A percentile compares a stretch with the other conserved stretches of the same genome.
These are phyloP conservation scores for Drosophila punjabiensis DNA, from an alignment of 1,140 invertebrate species.

Conservation along the genomic window DNA sequence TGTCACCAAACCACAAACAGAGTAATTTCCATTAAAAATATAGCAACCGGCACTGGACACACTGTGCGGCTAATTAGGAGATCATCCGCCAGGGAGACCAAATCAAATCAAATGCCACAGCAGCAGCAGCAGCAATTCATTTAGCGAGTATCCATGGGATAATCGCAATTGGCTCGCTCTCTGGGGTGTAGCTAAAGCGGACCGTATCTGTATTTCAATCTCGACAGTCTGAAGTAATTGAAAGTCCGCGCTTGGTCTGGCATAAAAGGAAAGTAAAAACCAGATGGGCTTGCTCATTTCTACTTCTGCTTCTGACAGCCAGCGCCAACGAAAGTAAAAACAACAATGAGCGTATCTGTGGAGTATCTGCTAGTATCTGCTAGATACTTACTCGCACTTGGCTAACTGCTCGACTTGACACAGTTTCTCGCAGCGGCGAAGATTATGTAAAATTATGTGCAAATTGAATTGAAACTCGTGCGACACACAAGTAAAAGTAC, in stretches of 20 bases:
- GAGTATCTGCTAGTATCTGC: constrained; percentile 35
- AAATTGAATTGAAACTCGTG: constrained; percentile 51
- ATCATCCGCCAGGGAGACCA: constrained; percentile 41
- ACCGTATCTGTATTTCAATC: constrained; percentile 50
- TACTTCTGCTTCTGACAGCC: constrained; percentile 38
- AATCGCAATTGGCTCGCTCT: constrained; percentile 30
- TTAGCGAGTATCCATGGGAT: constrained; percentile 21
- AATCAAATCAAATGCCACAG: constrained; percentile 22
- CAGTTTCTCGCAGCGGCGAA: constrained; percentile 39
- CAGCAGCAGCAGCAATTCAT: constrained; percentile 39
- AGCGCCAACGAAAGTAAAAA: constrained; percentile 74
- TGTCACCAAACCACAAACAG: constrained; percentile 42
- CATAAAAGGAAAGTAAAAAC: constrained; percentile 75
- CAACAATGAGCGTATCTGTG: constrained; percentile 57
- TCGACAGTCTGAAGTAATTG: constrained; percentile 57
- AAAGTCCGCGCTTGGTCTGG: constrained; percentile 57
- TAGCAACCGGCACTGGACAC: constrained; percentile 8
- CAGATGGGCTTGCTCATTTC: constrained; percentile 62
- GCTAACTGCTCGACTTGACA: constrained; percentile 39
- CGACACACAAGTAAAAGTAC: constrained; percentile 59
- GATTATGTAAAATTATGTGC: constrained; percentile 56
- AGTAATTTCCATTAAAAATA: constrained; percentile 38
- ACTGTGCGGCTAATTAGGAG: constrained; percentile 54
- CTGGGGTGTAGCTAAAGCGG: constrained; percentile 16
- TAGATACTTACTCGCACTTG: constrained; percentile 30